Evolutionary conservation across 2,888 invertebrate genomes (phyloP).

Genomic region (Spodoptera exigua): DNA sequence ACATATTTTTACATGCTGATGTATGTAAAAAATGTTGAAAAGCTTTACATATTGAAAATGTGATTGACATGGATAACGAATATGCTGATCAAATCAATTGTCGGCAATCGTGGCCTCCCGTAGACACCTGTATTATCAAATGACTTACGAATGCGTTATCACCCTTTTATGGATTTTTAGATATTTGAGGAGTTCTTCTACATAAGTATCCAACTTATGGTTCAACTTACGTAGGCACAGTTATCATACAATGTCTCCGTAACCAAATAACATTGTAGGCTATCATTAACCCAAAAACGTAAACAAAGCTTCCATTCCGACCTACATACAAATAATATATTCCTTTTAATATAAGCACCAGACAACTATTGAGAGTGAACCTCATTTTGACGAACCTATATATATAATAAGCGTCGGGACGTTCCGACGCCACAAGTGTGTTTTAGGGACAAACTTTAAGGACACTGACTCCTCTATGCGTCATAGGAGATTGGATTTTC

Average conservation of each 20-base stretch:
- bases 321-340: constrained; percentile 1
- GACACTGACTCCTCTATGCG: constrained; percentile 36
- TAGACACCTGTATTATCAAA: too few relatives aligned
- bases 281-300: constrained; percentile 12
- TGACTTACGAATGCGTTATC: too few relatives aligned
- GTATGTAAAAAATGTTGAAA: too few relatives aligned
- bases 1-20: too few relatives aligned
- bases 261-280: constrained; percentile 9
- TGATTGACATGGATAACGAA: too few relatives aligned
- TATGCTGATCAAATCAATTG: too few relatives aligned
- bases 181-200: too few relatives aligned
- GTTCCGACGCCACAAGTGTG: constrained; percentile 19
- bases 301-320: neutral
- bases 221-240: neutral
- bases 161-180: too few relatives aligned
- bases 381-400: constrained; percentile 9
- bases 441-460: constrained; percentile 28
- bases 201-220: too few relatives aligned
- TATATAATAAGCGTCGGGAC: constrained; percentile 17
- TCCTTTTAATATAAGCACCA: constrained; percentile 8
- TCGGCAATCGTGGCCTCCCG: too few relatives aligned
- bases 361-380: neutral
- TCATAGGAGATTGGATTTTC: constrained; percentile 20
- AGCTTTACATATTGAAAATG: too few relatives aligned
- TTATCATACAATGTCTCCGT: constrained; percentile 2